Evolutionary conservation across 1,140 invertebrate genomes (phyloP), one percentile per base, ranked within the genome.

Genomic region (Phymastichus coffea): DNA sequence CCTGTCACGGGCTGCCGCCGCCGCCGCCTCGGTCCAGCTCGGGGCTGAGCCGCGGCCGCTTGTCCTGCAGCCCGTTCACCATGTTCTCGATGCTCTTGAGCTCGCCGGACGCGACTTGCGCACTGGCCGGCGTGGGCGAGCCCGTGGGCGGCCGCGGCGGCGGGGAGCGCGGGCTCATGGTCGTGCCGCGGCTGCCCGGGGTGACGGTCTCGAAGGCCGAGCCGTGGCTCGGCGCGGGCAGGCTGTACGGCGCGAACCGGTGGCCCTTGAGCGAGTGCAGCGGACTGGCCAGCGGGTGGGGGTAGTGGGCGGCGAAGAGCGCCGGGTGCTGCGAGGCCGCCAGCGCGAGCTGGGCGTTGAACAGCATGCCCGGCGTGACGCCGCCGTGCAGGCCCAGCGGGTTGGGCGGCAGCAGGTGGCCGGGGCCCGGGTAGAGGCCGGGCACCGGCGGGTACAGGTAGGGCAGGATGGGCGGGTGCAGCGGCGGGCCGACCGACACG

Each of bases 11-110:
- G 73, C 76, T 78, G 75, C 74, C 75, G 17, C 70, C 75, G 12
- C 72, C 77, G 43, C 71, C 73, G 38, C 70, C 72, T 9, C 75
- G 67, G 52, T 73, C 73, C 17, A 48, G 0, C 67, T 73, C 9
- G 72, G 72, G 44, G 70, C 74, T 28, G 71, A 38, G 37, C 71
- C 75, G 1, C 6, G 77, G 46, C 74, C 74, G 68, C 53, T 90
- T 88, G 43, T 89, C 87, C 74, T 96, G 93, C 23, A 97, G 80
- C 1, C 93, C 94, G 78, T 96, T 96, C 61, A 97, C 92, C 94
- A 96, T 97, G 73, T 95, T 94, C 78, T 97, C 94, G 78, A 97
- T 97, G 77, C 88, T 95, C 79, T 95, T 95, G 56, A 97, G 83
- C 78, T 96, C 93, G 68, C 86, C 86, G 57, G 88, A 82, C 63